Evolutionary conservation across 2,888 invertebrate species (phyloP).

Genomic region (Caenorhabditis sp.): DNA sequence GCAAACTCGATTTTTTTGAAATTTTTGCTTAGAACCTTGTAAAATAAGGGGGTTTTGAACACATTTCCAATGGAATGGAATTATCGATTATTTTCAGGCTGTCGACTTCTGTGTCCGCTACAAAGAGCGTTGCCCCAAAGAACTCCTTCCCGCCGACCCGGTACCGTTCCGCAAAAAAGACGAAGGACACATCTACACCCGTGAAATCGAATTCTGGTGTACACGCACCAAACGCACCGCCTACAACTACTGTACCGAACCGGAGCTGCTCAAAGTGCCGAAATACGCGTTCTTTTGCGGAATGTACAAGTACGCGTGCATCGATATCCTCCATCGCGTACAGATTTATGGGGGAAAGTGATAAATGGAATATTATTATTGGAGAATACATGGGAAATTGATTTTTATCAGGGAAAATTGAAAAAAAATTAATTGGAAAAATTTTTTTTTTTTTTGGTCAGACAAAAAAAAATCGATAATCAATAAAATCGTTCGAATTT

Average conservation of each 20-base stretch:
- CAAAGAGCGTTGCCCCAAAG: conserved; percentile 67
- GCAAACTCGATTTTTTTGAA: no score
- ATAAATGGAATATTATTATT: no score
- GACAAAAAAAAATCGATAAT: no score
- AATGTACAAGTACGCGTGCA: conserved; percentile 67
- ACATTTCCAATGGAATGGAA: no score
- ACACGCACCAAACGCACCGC: conserved; percentile 60
- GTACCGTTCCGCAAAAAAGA: conserved; percentile 64
- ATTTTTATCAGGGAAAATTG: background rate
- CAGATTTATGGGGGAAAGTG: conserved; percentile 47
- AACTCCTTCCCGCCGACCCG: conserved; percentile 61
- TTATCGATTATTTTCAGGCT: conserved; percentile 55
- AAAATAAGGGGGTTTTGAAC: no score
- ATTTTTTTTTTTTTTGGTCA: no score
- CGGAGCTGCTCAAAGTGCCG: conserved; percentile 65
- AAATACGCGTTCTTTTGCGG: conserved; percentile 67
- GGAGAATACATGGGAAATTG: background rate
- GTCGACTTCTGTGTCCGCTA: conserved; percentile 71
- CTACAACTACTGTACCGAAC: conserved; percentile 71
- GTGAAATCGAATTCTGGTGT: conserved; percentile 69
- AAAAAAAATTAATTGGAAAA: no score
- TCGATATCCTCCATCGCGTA: conserved; percentile 68
- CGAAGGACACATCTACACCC: conserved; percentile 69
- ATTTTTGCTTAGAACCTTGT: no score
- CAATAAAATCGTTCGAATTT: no score